Evolutionary conservation across 2,888 invertebrate species (phyloP), one percentile per base, ranked within the genome.

Genomic region (Elegia similella): DNA sequence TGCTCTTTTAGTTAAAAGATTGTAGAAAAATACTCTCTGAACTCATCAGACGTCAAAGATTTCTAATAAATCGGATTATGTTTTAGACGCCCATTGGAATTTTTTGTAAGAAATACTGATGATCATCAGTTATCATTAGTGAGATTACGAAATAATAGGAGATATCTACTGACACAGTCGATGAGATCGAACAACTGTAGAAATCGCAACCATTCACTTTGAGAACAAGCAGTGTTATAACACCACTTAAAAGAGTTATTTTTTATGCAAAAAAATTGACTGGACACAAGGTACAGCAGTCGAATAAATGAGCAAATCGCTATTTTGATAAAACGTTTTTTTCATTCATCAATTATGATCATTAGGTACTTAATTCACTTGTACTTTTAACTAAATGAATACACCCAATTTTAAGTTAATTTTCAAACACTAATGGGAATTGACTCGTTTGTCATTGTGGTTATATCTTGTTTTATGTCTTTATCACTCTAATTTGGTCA

Each of bases 1-100:
- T 77, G 81, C 82, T 85, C 78, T 82, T 86, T 81, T 78, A 78
- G 78, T 86, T 84, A 86, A 88, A 86, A 88, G 78, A 88, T 85
- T 86, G 87, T 91, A 91, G 89, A 91, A 91, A 91, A 91, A 91
- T 91, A 91, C 88, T 86, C 86, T 88, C 83, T 81, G 79, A 86
- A 87, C 80, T 84, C 76, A 83, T 83, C 70, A 80, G 78, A 78
- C 73, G 72, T 80, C 80, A 78, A 83, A 82, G 73, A 83, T 84
- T 83, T 80, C 78, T 80, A 81, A 79, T 77, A 75, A 80, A 61
- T 79, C 75, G 76, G 78, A 81, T 80, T 76, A 78, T 68, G 72
- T 73, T 78, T 70, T 67, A 66, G 82, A 81, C 78, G 81, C 82
- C 84, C 80, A 70, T 80, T 82, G 77, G 70, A 80, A 72, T 78